Conservation (phyloP, 2,113 vertebrate genomes). For the Ceyx margarethae region DNA sequence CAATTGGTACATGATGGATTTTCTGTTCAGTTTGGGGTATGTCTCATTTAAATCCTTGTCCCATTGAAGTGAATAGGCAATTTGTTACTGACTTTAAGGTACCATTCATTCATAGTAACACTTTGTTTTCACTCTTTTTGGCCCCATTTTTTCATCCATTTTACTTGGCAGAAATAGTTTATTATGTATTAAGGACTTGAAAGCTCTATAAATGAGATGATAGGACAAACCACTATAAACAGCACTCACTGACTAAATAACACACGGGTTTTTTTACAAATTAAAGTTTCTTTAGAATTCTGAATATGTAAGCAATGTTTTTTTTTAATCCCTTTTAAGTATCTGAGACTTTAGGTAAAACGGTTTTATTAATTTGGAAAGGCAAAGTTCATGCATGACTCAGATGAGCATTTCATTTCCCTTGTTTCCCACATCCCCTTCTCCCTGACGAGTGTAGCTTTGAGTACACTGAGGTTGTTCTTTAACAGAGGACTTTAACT, state of each 20-base stretch:
- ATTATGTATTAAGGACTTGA: neutral
- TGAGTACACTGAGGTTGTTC: neutral
- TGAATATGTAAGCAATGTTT: neutral
- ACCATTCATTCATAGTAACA: neutral
- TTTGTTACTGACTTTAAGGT: neutral
- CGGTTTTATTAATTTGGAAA: neutral
- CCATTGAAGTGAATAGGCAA: neutral
- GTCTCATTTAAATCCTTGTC: slow-evolving; percentile 1
- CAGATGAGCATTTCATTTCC: neutral
- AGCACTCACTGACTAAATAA: neutral
- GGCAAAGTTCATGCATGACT: neutral
- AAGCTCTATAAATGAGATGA: neutral
- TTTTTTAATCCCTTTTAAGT: neutral
- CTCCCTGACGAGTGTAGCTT: neutral
- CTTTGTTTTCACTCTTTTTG: neutral
- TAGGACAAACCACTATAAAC: neutral
- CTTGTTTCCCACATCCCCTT: neutral
- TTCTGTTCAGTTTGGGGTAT: neutral
- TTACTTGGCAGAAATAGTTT: neutral
- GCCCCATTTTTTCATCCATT: neutral
- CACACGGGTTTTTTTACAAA: neutral
- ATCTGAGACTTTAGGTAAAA: neutral
- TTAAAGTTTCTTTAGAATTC: neutral
- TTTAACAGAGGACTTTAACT: neutral
- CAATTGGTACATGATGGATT: neutral